Evolutionary conservation across 2,797 vertebrate species (phyloP).

Genomic region (Nyctalus aviator): DNA sequence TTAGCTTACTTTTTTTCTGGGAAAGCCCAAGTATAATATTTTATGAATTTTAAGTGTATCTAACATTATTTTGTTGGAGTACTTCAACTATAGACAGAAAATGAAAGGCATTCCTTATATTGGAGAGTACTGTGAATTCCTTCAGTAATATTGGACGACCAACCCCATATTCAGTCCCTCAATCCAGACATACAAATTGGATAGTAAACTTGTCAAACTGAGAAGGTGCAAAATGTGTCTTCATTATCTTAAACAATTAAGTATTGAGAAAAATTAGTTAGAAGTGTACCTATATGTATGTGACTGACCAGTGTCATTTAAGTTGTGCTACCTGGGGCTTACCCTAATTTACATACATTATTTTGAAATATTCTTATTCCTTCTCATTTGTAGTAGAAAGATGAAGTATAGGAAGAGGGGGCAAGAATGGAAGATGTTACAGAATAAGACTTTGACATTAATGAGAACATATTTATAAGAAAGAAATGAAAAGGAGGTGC

Average conservation of each 20-base stretch:
- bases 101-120: neutral
- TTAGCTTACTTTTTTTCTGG: neutral
- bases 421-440: neutral
- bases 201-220: neutral
- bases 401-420: neutral
- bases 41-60: neutral
- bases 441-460: neutral
- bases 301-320: neutral
- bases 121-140: neutral
- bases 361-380: neutral
- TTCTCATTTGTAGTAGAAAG: neutral
- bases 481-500: neutral
- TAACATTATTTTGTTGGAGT: neutral
- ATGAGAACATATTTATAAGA: neutral
- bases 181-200: neutral
- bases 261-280: neutral
- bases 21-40: neutral
- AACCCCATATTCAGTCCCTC: neutral
- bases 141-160: neutral
- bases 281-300: neutral
- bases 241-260: neutral
- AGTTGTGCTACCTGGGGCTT: neutral
- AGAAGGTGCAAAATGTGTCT: neutral
- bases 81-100: neutral
- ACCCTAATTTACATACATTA: neutral